Conservation (phyloP, 2,888 invertebrate species). For the Charanyca ferruginea region DNA sequence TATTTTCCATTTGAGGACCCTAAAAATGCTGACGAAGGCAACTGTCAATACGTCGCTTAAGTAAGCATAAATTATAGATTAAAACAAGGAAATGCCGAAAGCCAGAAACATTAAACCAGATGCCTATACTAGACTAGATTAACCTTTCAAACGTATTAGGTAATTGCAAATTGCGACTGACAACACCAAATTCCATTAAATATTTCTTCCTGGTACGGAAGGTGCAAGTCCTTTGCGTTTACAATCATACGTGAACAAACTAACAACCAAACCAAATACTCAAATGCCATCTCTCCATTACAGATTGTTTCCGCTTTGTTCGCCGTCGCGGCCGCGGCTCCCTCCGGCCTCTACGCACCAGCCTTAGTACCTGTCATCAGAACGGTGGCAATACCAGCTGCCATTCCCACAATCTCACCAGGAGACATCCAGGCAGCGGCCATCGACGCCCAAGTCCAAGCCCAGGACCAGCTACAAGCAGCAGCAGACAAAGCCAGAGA, state of each 20-base stretch:
- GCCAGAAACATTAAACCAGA: not conserved
- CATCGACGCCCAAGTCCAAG: slow-evolving; percentile 78
- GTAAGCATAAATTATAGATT: not conserved
- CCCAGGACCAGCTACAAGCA: slow-evolving; percentile 75
- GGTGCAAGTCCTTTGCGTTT: no score
- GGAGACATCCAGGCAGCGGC: slow-evolving; percentile 85
- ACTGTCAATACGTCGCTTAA: not conserved
- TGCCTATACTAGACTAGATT: not conserved
- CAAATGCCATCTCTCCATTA: slow-evolving; percentile 9
- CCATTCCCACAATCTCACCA: slow-evolving; percentile 76
- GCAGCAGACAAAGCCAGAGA: slow-evolving; percentile 76
- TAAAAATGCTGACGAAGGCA: no score
- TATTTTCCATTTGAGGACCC: no score
- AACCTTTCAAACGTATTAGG: slow-evolving; percentile 2
- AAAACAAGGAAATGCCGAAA: not conserved
- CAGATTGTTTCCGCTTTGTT: slow-evolving; percentile 81
- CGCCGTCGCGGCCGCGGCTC: slow-evolving; percentile 82
- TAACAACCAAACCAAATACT: no score
- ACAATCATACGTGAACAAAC: no score
- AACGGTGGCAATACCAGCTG: slow-evolving; percentile 65
- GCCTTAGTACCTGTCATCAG: slow-evolving; percentile 55
- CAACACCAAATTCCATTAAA: slow-evolving; percentile 1
- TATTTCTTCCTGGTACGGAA: slow-evolving; percentile 1
- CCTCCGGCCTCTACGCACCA: slow-evolving; percentile 68
- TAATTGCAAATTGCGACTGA: slow-evolving; percentile 12